Percentiles rank a stretch among this genome's conserved stretches.
Evolutionary conservation across 2,113 vertebrate genomes (phyloP).

Genomic region (Serilophus lunatus): DNA sequence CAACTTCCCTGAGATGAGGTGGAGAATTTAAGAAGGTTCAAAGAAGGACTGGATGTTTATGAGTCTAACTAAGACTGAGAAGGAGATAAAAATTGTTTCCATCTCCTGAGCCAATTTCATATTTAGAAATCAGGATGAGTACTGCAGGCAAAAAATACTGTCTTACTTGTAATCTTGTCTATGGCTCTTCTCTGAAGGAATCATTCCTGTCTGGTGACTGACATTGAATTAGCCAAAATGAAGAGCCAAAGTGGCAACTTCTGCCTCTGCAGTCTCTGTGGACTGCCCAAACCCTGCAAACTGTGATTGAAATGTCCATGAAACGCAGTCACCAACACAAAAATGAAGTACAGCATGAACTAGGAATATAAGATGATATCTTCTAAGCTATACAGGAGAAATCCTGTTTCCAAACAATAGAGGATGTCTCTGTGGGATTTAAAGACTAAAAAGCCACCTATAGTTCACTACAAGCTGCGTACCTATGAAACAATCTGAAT

Average conservation of each 20-base stretch:
- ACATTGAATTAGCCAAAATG: neutral
- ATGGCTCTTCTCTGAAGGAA: neutral
- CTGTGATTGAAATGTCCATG: neutral
- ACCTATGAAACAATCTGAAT: neutral
- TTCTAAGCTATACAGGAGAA: neutral
- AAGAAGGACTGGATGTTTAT: neutral
- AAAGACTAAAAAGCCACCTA: neutral
- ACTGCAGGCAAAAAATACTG: neutral
- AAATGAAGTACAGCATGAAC: neutral
- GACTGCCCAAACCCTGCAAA: neutral
- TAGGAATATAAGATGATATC: neutral
- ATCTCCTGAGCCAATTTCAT: neutral
- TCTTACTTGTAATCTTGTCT: neutral
- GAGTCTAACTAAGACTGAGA: neutral
- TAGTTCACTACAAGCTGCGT: neutral
- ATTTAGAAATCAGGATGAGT: neutral
- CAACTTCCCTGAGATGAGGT: neutral
- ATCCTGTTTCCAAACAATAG: neutral
- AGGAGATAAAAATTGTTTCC: neutral
- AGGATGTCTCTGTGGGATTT: neutral
- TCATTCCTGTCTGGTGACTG: neutral
- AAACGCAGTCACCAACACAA: neutral
- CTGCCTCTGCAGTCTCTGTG: neutral
- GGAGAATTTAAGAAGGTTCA: neutral
- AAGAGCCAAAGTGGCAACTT: neutral